phyloP scores from a whole-genome alignment of 2,113 vertebrate species.

The Marcusenius ussheri region DNA sequence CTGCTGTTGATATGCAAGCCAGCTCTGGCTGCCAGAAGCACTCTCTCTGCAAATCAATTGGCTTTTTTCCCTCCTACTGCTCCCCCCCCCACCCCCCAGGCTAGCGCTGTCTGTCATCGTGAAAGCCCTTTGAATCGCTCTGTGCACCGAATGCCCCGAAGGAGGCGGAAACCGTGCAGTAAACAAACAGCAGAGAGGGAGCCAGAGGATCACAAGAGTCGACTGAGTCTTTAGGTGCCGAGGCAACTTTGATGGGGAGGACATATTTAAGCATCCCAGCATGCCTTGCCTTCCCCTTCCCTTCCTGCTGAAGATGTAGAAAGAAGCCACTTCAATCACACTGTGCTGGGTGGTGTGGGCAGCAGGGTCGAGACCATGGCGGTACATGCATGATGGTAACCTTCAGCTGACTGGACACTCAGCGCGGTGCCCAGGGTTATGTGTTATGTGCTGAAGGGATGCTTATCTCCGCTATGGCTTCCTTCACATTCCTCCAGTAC shows the following conservation, averaged over 20 bases:
- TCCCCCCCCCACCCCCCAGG: background rate
- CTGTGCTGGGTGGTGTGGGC: background rate
- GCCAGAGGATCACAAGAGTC: background rate
- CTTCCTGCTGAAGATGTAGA: background rate
- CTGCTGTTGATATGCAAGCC: constrained; percentile 3
- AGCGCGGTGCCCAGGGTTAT: background rate
- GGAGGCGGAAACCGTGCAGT: background rate
- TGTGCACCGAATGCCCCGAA: background rate
- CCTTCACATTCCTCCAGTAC: background rate
- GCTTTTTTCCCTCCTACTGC: background rate
- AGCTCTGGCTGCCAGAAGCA: background rate
- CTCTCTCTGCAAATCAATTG: constrained; percentile 13
- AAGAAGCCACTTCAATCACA: background rate
- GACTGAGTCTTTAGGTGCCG: background rate
- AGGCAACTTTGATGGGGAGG: background rate
- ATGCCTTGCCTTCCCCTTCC: background rate
- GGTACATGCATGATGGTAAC: background rate
- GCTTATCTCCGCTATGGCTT: background rate
- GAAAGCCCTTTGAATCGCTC: constrained; percentile 10
- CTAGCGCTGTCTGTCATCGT: constrained; percentile 5
- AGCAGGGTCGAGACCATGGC: background rate
- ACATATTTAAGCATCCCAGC: constrained; percentile 2
- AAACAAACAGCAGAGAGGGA: constrained; percentile 5
- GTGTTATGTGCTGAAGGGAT: background rate
- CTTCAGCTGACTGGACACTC: background rate